Evolutionary conservation across 2,888 invertebrate genomes (phyloP).

Genomic region (Pecten maximus): DNA sequence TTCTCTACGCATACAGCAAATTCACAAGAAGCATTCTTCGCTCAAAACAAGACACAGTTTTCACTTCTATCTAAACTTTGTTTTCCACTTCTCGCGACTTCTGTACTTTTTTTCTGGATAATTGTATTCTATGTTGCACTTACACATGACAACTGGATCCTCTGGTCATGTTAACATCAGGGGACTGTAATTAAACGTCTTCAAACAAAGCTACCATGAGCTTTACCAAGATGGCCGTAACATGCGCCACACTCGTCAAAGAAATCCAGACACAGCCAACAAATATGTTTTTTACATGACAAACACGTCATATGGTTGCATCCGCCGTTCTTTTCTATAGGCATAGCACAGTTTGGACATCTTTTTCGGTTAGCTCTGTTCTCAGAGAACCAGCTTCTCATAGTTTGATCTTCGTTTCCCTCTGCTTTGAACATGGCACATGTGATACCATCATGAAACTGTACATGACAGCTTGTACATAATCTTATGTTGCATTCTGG

Average conservation of each 20-base stretch:
- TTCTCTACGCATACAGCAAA: too few relatives aligned
- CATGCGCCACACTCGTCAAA: constrained; percentile 60
- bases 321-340: constrained; percentile 75
- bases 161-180: too few relatives aligned
- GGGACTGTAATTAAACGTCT: too few relatives aligned
- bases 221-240: constrained; percentile 68
- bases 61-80: too few relatives aligned
- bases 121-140: too few relatives aligned
- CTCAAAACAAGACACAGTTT: too few relatives aligned
- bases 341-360: constrained; percentile 74
- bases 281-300: constrained; percentile 71
- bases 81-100: too few relatives aligned
- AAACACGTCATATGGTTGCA: constrained; percentile 76
- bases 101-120: too few relatives aligned
- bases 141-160: too few relatives aligned
- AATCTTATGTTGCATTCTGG: constrained; percentile 63
- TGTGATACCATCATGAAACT: constrained; percentile 72
- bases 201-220: constrained; percentile 60
- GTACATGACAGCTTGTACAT: constrained; percentile 73
- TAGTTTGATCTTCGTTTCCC: constrained; percentile 55
- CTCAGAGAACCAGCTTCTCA: constrained; percentile 65
- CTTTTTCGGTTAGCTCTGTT: constrained; percentile 64
- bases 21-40: too few relatives aligned
- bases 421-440: constrained; percentile 67
- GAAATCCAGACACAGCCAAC: constrained; percentile 73